phyloP scores from a whole-genome alignment of 2,888 invertebrate genomes.

The Chrysolina americana region DNA sequence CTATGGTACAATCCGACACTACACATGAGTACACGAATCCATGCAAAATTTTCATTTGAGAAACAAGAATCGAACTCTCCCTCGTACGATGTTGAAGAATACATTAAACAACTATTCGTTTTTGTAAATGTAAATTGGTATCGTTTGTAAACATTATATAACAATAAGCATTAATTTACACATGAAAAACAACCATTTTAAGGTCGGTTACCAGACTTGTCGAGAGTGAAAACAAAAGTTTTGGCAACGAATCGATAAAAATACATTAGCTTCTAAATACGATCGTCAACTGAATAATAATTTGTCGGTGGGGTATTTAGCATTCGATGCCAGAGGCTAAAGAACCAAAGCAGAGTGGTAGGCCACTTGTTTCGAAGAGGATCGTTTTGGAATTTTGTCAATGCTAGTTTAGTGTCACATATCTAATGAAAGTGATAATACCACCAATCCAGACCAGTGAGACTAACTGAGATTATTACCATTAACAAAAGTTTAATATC shows the following conservation, averaged over 20 bases:
- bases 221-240: conserved; percentile 47
- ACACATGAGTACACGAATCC: too few species aligned
- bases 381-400: neutral
- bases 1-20: too few species aligned
- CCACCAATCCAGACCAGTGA: too few species aligned
- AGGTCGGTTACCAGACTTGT: conserved; percentile 28
- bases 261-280: conserved; percentile 45
- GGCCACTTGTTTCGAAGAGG: conserved; percentile 3
- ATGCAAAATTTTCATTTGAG: too few species aligned
- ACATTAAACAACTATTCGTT: conserved; percentile 35
- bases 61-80: neutral
- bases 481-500: too few species aligned
- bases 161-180: conserved; percentile 43
- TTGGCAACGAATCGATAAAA: conserved; percentile 41
- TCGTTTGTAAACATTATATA: conserved; percentile 44
- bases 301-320: conserved; percentile 30
- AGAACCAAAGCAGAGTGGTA: conserved; percentile 4
- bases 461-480: too few species aligned
- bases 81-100: conserved; percentile 12
- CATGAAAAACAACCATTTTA: conserved; percentile 40
- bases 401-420: neutral
- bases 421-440: neutral
- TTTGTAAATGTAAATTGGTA: conserved; percentile 39
- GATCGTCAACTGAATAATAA: conserved; percentile 46
- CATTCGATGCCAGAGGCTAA: conserved; percentile 6